Base-by-base conservation (phyloP, 2,797 vertebrate species). In the Sitta carolinensis region DNA sequence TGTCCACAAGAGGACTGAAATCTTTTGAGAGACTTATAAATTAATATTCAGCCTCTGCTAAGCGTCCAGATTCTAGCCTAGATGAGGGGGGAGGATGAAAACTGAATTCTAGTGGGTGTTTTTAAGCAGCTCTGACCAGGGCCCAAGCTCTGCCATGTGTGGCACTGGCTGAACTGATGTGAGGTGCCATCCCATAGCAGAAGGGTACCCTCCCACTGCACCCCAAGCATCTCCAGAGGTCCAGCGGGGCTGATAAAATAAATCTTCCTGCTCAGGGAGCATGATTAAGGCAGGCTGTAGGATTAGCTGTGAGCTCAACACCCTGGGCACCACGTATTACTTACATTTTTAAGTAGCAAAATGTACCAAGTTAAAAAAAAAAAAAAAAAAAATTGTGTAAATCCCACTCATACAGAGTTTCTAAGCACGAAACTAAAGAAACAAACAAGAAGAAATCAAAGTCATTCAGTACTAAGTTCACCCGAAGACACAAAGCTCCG, bases 281-380 rank as follows among this genome's bases (percentile, higher is more conserved):
- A 21, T 1, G 13, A 67, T 13, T 36, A 47, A 59, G 30, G 42
- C 22, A 89, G 34, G 7, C 38, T 89, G 48, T 21, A 45, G 61
- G 34, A 81, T 36, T 20, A 79, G 2, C 15, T 78, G 8, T 11
- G 32, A 68, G 25, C 22, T 69, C 57, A 48, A 1, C 18, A 52
- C 7, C 8, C 32, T 3, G 4, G 9, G 3, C 0, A 1, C 5
- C 15, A 43, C 5, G 2, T 48, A 52, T 11, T 14, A 2, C 9
- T 26, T 13, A 9, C 1, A 17, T 58, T 75, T 90, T 72, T 22
- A 38, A 74, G 13, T 9, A 55, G 29, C 7, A 82, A 88, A 70
- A 68, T 4, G 1, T 18, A 52, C 34, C 0, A 0, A 42, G 23
- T 36, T 8, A 36, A 36, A 36, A 36, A 36, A 36, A 61, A 9